Evolutionary conservation across 2,797 vertebrate genomes (phyloP), one percentile per base, ranked within the genome.

Genomic region (Anguilla anguilla): DNA sequence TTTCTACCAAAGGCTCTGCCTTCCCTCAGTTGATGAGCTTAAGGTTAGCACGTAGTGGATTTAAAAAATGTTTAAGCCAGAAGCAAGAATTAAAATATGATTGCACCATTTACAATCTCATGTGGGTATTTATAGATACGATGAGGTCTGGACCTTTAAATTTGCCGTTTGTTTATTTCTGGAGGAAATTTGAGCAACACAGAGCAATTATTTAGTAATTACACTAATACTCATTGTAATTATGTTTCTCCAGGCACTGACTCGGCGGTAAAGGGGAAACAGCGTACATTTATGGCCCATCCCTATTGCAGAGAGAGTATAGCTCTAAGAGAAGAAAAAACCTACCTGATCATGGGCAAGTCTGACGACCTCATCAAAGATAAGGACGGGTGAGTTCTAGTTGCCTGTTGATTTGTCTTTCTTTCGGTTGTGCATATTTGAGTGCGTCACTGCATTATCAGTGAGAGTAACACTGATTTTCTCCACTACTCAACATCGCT

Each of bases 271-370:
- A 1, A 0, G 43, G 92, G 90, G 7, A 43, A 94, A 77, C 0
- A 31, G 0, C 94, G 95, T 0, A 53, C 6, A 7, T 96, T 95
- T 88, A 89, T 95, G 53, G 92, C 94, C 89, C 93, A 91, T 86
- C 85, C 90, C 0, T 91, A 92, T 89, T 96, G 96, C 92, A 93
- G 94, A 84, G 88, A 90, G 0, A 19, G 89, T 86, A 89, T 96
- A n/a, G 69, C 25, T 9, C 82, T 96, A 11, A 0, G 0, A 0
- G 0, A 0, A 0, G 92, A 85, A 1, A 95, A 94, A 69, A 86
- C 83, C 1, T 96, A 95, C 91, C 95, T 96, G 5, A 89, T 96
- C 88, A 96, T 96, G 96, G 96, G 96, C 28, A 86, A 91, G 1
- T 93, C 93, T 49, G 88, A 22, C 28, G 91, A 95, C 57, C 91